A percentile compares a stretch with the other conserved stretches of the same genome.
Evolutionary conservation across 2,113 vertebrate genomes (phyloP).

Genomic region (Zosterops hypoxanthus): DNA sequence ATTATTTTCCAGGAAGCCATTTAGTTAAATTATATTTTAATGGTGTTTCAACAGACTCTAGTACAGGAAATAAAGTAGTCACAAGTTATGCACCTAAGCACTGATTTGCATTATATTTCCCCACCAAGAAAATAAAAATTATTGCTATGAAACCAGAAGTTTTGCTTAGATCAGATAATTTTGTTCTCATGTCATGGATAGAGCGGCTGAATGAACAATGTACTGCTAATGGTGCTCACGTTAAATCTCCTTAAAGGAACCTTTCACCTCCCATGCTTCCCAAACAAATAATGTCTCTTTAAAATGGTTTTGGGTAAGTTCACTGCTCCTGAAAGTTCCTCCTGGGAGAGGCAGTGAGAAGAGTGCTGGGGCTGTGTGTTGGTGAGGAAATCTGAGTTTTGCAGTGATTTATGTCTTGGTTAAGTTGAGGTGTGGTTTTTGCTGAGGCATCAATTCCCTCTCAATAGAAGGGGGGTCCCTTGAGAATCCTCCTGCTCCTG

Average conservation of each 20-base stretch:
- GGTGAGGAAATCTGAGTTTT: neutral
- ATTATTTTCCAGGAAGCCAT: conserved; percentile 4
- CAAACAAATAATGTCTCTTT: neutral
- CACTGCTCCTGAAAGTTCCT: neutral
- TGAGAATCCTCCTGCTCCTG: neutral
- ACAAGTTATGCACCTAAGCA: neutral
- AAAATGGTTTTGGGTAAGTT: neutral
- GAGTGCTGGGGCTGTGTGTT: neutral
- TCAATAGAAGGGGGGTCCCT: accelerated
- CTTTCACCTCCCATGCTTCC: conserved; percentile 14
- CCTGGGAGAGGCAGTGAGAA: neutral
- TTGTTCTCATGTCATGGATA: conserved; percentile 33
- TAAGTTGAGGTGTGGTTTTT: neutral
- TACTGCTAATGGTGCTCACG: neutral
- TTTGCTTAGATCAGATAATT: conserved; percentile 50
- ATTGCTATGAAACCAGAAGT: conserved; percentile 58
- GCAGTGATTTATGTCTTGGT: neutral
- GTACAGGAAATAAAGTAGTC: conserved; percentile 17
- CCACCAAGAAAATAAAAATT: neutral
- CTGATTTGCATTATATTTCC: conserved; percentile 33
- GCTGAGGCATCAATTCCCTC: neutral
- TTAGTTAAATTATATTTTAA: conserved; percentile 35
- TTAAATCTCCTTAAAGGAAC: conserved; percentile 1
- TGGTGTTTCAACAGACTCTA: neutral
- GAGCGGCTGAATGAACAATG: conserved; percentile 38